A percentile compares a stretch with the other conserved stretches of the same genome.
Evolutionary conservation across 23 tunicate species (phyloP).

Genomic region (Ciona savignyi): DNA sequence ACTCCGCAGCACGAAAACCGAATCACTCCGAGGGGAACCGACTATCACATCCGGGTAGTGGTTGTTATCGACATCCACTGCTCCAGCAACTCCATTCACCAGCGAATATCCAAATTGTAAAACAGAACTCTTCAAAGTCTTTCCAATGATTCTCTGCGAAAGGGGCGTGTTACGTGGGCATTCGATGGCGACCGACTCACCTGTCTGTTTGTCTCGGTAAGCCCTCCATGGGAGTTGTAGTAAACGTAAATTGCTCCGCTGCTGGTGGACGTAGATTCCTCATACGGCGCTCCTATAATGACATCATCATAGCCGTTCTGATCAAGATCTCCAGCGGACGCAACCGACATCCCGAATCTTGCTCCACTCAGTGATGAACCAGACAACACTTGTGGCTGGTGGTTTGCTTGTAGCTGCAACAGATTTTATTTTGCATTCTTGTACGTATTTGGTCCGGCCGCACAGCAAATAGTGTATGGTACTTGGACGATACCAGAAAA

Average conservation of each 20-base stretch:
- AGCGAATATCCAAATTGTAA: slow-evolving; percentile 7
- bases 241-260: slow-evolving; percentile 42
- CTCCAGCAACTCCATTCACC: neutral
- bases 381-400: neutral
- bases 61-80: slow-evolving; percentile 4
- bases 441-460: too few species aligned
- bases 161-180: too few species aligned
- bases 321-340: slow-evolving; percentile 23
- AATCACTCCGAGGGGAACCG: slow-evolving; percentile 2
- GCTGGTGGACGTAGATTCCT: neutral
- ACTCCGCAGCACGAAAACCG: neutral
- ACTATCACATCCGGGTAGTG: slow-evolving; percentile 11
- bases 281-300: slow-evolving; percentile 24
- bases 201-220: slow-evolving; percentile 19
- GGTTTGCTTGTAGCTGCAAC: too few species aligned
- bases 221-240: slow-evolving; percentile 5
- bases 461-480: too few species aligned
- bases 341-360: slow-evolving; percentile 21
- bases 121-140: neutral
- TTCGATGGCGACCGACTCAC: too few species aligned
- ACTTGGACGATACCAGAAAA: too few species aligned
- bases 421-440: too few species aligned
- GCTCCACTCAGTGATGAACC: slow-evolving; percentile 6
- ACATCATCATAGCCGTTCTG: slow-evolving; percentile 24
- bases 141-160: slow-evolving; percentile 2